A percentile compares a stretch with the other conserved stretches of the same genome.
These are phyloP conservation scores for Metopolophium dirhodum DNA, from an alignment of 1,140 invertebrate species.

Conservation along the genomic window DNA sequence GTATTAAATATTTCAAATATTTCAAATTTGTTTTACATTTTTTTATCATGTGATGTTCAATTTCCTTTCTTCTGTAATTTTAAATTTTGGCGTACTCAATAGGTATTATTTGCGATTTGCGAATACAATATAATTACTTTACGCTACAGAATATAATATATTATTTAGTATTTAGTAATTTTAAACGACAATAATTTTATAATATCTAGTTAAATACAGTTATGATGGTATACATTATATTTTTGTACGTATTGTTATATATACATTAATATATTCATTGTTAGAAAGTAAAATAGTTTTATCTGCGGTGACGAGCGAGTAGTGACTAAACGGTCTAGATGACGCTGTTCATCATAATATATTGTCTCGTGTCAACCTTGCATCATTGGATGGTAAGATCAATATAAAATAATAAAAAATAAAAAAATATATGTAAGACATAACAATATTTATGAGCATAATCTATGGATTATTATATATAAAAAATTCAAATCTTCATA, in stretches of 20 bases:
- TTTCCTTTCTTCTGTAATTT: background rate
- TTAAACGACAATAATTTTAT: background rate
- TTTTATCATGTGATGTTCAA: background rate
- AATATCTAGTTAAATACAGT: background rate
- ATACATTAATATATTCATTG: constrained; percentile 16
- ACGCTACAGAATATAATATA: background rate
- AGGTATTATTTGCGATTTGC: background rate
- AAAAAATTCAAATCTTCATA: constrained; percentile 38
- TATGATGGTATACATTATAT: background rate
- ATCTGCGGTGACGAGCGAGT: background rate
- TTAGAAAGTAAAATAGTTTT: constrained; percentile 38
- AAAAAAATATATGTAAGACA: constrained; percentile 21
- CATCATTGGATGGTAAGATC: background rate
- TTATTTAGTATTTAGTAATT: background rate
- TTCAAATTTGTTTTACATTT: background rate
- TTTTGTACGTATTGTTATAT: background rate
- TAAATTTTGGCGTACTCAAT: background rate
- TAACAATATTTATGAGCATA: constrained; percentile 41
- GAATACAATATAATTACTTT: background rate
- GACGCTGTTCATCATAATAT: background rate
- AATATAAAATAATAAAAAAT: background rate
- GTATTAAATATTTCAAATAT: constrained; percentile 34
- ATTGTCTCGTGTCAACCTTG: background rate
- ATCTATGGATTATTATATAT: background rate
- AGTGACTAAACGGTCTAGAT: constrained; percentile 15